Conservation (phyloP, 2,888 invertebrate species). For the Listrodromus nycthemerus region DNA sequence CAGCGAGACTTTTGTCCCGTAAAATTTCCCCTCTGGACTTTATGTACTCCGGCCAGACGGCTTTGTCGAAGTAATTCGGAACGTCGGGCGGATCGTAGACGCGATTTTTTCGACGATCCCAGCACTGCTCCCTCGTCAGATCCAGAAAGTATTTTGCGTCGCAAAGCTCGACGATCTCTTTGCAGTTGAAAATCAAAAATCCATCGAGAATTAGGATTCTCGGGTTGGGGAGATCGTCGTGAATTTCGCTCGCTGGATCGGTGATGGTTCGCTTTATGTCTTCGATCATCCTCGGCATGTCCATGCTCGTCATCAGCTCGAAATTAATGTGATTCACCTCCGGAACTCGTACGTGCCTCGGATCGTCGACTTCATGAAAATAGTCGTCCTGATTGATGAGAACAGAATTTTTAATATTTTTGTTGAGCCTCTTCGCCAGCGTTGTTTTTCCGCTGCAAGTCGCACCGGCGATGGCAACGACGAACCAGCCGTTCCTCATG, state of each 20-base stretch:
- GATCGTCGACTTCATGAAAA: constrained; percentile 89
- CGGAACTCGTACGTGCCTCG: constrained; percentile 87
- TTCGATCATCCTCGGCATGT: constrained; percentile 89
- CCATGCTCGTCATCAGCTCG: constrained; percentile 89
- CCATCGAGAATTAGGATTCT: constrained; percentile 91
- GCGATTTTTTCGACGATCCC: constrained; percentile 87
- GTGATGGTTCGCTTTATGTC: constrained; percentile 86
- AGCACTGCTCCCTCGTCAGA: constrained; percentile 89
- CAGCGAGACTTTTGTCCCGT: constrained; percentile 71
- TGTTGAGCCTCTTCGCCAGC: constrained; percentile 86
- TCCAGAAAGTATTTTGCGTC: constrained; percentile 91
- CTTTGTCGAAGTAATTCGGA: constrained; percentile 93
- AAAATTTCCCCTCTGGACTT: constrained; percentile 85
- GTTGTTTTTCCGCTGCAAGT: constrained; percentile 95
- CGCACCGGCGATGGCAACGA: constrained; percentile 91
- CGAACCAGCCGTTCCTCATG: constrained; percentile 83
- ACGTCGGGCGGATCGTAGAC: constrained; percentile 95
- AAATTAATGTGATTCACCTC: constrained; percentile 91
- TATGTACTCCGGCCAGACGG: constrained; percentile 96
- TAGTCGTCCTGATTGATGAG: constrained; percentile 92
- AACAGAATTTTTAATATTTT: constrained; percentile 82
- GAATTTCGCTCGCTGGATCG: constrained; percentile 75
- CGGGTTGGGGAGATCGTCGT: constrained; percentile 74
- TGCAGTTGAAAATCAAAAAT: constrained; percentile 90
- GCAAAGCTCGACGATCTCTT: constrained; percentile 89